Evolutionary conservation across 2,113 vertebrate species (phyloP).

Genomic region (Tylochromis polylepis): DNA sequence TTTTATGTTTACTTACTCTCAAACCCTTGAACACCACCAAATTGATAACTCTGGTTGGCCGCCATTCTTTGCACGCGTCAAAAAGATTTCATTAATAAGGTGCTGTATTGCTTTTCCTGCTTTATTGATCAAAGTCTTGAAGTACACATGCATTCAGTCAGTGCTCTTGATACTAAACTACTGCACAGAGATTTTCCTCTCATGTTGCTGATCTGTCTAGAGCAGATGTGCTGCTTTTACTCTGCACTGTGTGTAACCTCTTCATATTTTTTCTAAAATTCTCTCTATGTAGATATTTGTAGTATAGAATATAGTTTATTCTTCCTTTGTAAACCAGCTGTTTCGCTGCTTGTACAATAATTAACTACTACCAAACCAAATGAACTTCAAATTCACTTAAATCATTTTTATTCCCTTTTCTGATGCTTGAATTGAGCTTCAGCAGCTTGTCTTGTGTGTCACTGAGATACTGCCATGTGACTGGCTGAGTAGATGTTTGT

Average conservation of each 20-base stretch:
- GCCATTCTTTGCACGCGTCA: background rate
- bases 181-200: background rate
- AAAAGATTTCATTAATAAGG: background rate
- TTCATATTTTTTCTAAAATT: background rate
- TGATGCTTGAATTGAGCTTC: background rate
- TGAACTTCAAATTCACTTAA: background rate
- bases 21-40: background rate
- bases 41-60: background rate
- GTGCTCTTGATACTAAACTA: background rate
- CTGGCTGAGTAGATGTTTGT: background rate
- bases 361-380: background rate
- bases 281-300: background rate
- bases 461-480: background rate
- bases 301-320: background rate
- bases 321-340: background rate
- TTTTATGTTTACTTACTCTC: background rate
- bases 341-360: background rate
- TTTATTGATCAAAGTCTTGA: background rate
- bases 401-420: accelerated
- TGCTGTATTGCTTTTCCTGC: background rate
- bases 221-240: background rate
- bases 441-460: background rate
- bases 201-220: background rate
- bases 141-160: background rate
- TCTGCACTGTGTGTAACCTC: background rate